Percentiles rank a stretch among this genome's conserved stretches.
Conservation (phyloP, 1,140 invertebrate genomes). For the Lordiphosa stackelbergi region DNA sequence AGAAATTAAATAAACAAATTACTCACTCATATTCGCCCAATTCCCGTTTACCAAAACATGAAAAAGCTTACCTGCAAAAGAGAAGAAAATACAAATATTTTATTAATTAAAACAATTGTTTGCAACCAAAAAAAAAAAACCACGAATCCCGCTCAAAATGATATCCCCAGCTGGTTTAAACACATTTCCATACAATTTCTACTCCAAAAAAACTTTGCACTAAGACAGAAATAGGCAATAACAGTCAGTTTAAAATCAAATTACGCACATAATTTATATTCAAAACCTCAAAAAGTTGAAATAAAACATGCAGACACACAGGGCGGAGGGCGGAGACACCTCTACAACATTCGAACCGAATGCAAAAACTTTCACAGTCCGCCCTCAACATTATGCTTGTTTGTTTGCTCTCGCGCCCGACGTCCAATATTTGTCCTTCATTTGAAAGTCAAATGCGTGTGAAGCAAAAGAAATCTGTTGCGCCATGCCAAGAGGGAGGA, state of each 20-base stretch:
- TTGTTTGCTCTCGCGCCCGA: conserved; percentile 16
- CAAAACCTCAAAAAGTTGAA: conserved; percentile 51
- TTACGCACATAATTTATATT: conserved; percentile 72
- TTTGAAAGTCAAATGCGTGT: conserved; percentile 75
- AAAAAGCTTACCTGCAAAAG: neutral
- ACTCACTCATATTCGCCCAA: conserved; percentile 36
- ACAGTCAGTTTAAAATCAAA: conserved; percentile 68
- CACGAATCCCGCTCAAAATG: no score
- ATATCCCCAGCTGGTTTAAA: no score
- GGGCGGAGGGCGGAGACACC: conserved; percentile 2
- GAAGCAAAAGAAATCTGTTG: conserved; percentile 71
- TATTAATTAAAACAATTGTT: no score
- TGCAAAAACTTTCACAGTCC: conserved; percentile 67
- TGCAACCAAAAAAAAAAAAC: neutral
- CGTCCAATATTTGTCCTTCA: conserved; percentile 65
- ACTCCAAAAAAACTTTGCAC: neutral
- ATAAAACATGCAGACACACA: conserved; percentile 25
- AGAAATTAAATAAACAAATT: no score
- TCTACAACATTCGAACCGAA: conserved; percentile 33
- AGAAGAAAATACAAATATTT: neutral
- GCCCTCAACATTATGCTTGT: conserved; percentile 55
- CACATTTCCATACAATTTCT: no score
- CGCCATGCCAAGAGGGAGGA: conserved; percentile 29
- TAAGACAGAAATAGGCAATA: conserved; percentile 43
- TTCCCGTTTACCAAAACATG: no score